Evolutionary conservation across 2,797 vertebrate genomes (phyloP), one percentile per base, ranked within the genome.

Genomic region (Neostethus bicornis): DNA sequence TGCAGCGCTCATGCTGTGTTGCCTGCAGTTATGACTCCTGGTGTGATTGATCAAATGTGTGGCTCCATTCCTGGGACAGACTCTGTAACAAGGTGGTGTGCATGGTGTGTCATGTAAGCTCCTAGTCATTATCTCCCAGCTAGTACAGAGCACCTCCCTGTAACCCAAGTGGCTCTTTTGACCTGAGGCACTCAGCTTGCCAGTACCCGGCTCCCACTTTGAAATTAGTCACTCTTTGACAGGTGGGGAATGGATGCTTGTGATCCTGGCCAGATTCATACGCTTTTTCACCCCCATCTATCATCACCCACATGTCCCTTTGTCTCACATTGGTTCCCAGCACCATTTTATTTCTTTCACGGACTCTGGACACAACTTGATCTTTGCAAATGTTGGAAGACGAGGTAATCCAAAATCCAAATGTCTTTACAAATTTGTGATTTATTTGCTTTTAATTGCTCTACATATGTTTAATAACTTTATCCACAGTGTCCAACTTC

Each of bases 151-250:
- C 72, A 83, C 74, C 84, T 75, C 12, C 29, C 61, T 61, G 79
- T 85, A 81, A 87, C 83, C 79, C 73, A 49, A 73, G 84, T 11
- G 38, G 71, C 80, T 84, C 66, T 51, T 75, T 80, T 82, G 79
- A 85, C 84, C 84, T 1, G 41, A 75, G 77, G 83, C 72, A 28
- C 75, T 80, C 59, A 32, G 78, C 73, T 70, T 70, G 65, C 71
- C 68, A 61, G 65, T 80, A 77, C 75, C 79, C 61, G 10, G 68
- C 75, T 77, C 75, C 79, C 75, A 72, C 78, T 77, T 70, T 63
- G 62, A 80, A 84, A 90, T 89, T 83, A 81, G 77, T 88, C 84
- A 87, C 72, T 74, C 63, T 64, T 62, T 86, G 87, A 86, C 87
- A 88, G 85, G 70, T 76, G 78, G 80, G 60, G 79, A 82, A 85